These are phyloP conservation scores for Chironomus riparius DNA, from an alignment of 2,888 invertebrate species.

Conservation along the genomic window DNA sequence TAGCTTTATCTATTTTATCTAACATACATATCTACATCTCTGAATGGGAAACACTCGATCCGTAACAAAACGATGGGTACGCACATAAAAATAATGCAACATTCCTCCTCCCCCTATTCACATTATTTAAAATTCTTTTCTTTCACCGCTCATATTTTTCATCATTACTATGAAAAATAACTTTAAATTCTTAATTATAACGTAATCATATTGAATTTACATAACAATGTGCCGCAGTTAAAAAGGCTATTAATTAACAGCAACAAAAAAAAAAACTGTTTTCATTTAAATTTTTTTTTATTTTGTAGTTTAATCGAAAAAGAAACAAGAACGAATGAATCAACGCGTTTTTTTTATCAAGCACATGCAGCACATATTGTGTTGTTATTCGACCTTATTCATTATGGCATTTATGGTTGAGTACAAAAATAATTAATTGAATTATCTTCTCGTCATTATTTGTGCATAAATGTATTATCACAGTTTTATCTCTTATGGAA, in stretches of 20 bases:
- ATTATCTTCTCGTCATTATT: not conserved
- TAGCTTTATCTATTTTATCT: not conserved
- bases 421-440: not conserved
- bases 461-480: too few species aligned
- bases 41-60: not conserved
- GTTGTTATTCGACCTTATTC: not conserved
- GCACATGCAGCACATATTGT: not conserved
- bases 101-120: not conserved
- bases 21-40: not conserved
- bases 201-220: not conserved
- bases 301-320: too few species aligned
- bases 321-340: too few species aligned
- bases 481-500: too few species aligned
- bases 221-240: not conserved
- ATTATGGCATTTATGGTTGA: not conserved
- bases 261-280: too few species aligned
- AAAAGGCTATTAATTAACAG: not conserved
- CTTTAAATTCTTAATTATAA: not conserved
- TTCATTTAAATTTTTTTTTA: too few species aligned
- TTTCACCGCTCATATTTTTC: too few species aligned
- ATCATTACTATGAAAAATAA: too few species aligned
- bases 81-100: not conserved
- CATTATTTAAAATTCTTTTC: not conserved
- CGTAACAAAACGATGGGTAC: not conserved
- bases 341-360: not conserved